Evolutionary conservation across 2,797 vertebrate genomes (phyloP).

Genomic region (Urocyon cinereoargenteus): DNA sequence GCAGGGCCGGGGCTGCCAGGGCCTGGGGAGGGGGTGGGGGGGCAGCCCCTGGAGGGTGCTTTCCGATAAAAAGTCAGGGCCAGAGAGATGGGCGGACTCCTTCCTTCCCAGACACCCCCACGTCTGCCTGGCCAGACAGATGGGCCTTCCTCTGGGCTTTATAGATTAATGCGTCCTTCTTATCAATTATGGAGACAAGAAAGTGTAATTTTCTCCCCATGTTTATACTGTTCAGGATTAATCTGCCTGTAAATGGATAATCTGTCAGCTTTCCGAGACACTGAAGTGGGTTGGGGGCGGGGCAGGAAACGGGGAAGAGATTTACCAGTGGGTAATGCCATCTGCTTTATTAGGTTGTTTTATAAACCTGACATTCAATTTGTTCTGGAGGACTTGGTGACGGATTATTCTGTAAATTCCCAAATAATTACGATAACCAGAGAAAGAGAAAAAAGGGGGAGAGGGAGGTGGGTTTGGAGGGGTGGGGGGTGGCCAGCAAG

Average conservation of each 20-base stretch:
- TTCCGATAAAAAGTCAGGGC: background rate
- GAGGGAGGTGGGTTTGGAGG: conserved; percentile 8
- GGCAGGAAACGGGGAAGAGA: conserved; percentile 85
- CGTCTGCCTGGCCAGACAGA: conserved; percentile 68
- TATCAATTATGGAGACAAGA: conserved; percentile 82
- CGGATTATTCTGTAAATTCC: conserved; percentile 91
- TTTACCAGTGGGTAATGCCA: conserved; percentile 89
- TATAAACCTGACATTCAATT: conserved; percentile 91
- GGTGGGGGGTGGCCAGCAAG: background rate
- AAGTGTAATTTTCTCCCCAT: conserved; percentile 81
- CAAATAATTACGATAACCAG: conserved; percentile 91
- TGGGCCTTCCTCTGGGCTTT: conserved; percentile 74
- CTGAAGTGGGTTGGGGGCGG: conserved; percentile 86
- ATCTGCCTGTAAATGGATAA: conserved; percentile 91
- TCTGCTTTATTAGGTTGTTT: conserved; percentile 90
- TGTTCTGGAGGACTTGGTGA: conserved; percentile 90
- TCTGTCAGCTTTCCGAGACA: conserved; percentile 90
- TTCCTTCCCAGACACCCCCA: conserved; percentile 49
- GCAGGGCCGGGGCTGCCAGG: background rate
- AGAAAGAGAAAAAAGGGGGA: conserved; percentile 28
- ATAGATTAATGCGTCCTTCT: conserved; percentile 65
- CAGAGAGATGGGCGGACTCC: background rate
- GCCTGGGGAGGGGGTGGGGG: no score
- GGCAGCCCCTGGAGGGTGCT: background rate
- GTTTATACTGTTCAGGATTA: conserved; percentile 88